These are phyloP conservation scores for Echinarachnius parma DNA, from an alignment of 53 echinoderm and acorn worm genomes.

Conservation along the genomic window DNA sequence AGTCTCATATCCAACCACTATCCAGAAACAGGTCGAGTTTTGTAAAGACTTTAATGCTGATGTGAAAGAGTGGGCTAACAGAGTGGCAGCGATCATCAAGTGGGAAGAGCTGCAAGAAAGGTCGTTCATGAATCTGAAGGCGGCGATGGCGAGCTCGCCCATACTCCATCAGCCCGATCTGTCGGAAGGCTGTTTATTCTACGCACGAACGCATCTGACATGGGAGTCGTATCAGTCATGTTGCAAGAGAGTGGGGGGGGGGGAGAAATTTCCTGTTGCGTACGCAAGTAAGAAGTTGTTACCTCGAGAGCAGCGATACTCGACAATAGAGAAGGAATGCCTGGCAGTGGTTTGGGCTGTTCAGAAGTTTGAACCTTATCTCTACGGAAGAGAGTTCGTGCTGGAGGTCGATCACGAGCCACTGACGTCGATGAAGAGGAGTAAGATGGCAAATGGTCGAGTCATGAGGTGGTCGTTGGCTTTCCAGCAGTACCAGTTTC, in stretches of 20 bases:
- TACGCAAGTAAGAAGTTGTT: slow-evolving; percentile 58
- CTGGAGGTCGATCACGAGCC: slow-evolving; percentile 55
- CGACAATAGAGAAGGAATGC: slow-evolving; percentile 56
- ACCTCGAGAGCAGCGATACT: slow-evolving; percentile 39
- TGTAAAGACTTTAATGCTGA: no score
- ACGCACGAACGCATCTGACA: slow-evolving; percentile 48
- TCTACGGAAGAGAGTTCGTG: slow-evolving; percentile 50
- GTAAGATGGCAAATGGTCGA: slow-evolving; percentile 38
- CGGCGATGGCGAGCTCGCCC: no score
- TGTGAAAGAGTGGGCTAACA: no score
- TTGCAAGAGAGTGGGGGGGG: slow-evolving; percentile 54
- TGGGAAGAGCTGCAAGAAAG: no score
- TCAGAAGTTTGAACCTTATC: slow-evolving; percentile 49
- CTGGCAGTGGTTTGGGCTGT: slow-evolving; percentile 60
- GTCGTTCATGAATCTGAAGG: no score
- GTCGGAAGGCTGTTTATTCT: slow-evolving; percentile 36
- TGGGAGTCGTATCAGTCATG: slow-evolving; percentile 47
- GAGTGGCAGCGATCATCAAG: no score
- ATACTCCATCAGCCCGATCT: no score
- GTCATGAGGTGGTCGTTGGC: slow-evolving; percentile 64
- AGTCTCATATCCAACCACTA: no score
- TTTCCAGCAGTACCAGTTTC: slow-evolving; percentile 46
- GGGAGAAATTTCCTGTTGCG: slow-evolving; percentile 43
- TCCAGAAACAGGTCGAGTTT: no score
- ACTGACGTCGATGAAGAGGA: slow-evolving; percentile 33